phyloP scores from a whole-genome alignment of 2,797 vertebrate species.

The Moxostoma hubbsi region DNA sequence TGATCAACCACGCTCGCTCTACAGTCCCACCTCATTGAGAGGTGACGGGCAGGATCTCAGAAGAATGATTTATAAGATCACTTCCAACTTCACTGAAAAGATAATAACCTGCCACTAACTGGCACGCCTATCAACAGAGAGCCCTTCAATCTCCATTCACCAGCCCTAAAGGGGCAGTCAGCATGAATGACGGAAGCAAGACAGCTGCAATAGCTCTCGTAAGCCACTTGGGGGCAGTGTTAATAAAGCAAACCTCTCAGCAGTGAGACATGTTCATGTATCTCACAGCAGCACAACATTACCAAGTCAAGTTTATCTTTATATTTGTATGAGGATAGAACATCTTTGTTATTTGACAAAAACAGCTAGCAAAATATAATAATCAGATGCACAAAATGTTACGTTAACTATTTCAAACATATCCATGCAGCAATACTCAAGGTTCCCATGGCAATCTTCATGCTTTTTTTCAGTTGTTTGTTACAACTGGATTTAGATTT shows the following conservation, averaged over 20 bases:
- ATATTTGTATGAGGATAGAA: not conserved
- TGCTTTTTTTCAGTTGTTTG: no score
- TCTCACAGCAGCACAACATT: not conserved
- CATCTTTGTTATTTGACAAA: not conserved
- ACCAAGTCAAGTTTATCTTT: not conserved
- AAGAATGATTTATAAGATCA: constrained; percentile 60
- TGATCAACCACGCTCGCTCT: not conserved
- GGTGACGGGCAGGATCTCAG: constrained; percentile 38
- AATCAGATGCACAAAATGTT: not conserved
- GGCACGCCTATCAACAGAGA: constrained; percentile 34
- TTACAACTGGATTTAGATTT: no score
- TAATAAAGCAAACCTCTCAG: constrained; percentile 45
- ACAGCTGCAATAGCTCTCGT: constrained; percentile 15
- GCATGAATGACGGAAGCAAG: not conserved
- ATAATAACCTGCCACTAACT: constrained; percentile 57
- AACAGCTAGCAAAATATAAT: not conserved
- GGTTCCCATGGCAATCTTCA: no score
- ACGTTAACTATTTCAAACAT: not conserved
- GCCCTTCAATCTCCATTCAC: constrained; percentile 41
- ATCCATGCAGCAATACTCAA: not conserved
- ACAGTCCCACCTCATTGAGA: constrained; percentile 17
- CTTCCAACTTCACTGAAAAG: constrained; percentile 61
- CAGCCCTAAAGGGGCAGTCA: constrained; percentile 73
- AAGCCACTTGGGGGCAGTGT: constrained; percentile 60
- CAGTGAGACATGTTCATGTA: not conserved